phyloP scores from a whole-genome alignment of 1,140 invertebrate species.

The Calycopis cecrops region DNA sequence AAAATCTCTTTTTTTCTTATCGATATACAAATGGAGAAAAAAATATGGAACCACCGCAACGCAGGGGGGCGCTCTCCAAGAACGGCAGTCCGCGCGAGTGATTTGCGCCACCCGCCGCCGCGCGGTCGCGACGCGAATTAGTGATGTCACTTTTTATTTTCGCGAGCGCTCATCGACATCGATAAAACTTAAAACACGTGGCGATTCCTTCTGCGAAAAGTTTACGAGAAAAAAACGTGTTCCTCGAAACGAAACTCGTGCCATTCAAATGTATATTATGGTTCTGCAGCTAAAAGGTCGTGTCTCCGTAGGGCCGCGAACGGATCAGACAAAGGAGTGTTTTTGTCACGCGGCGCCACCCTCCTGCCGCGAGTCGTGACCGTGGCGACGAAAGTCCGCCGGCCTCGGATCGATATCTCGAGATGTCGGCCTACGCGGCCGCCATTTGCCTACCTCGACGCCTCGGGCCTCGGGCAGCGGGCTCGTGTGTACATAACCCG shows the following conservation, averaged over 20 bases:
- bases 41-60: conserved; percentile 30
- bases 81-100: conserved; percentile 70
- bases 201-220: too few species aligned
- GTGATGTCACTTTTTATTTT: conserved; percentile 35
- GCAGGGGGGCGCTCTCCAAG: conserved; percentile 40
- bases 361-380: conserved; percentile 47
- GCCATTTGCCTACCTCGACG: conserved; percentile 72
- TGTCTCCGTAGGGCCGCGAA: conserved; percentile 13
- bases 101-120: conserved; percentile 64
- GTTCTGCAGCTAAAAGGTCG: too few species aligned
- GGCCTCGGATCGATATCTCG: conserved; percentile 66
- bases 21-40: conserved; percentile 28
- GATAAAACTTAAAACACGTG: conserved; percentile 17
- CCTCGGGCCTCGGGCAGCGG: conserved; percentile 36
- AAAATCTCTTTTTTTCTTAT: conserved; percentile 10
- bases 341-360: conserved; percentile 60
- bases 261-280: too few species aligned
- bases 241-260: too few species aligned
- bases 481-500: conserved; percentile 70
- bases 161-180: conserved; percentile 47
- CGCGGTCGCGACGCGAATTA: conserved; percentile 55
- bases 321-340: conserved; percentile 63
- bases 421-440: conserved; percentile 69
- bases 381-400: conserved; percentile 55
- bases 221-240: too few species aligned